phyloP scores from a whole-genome alignment of 2,113 vertebrate species.

The Falcunculus frontatus region DNA sequence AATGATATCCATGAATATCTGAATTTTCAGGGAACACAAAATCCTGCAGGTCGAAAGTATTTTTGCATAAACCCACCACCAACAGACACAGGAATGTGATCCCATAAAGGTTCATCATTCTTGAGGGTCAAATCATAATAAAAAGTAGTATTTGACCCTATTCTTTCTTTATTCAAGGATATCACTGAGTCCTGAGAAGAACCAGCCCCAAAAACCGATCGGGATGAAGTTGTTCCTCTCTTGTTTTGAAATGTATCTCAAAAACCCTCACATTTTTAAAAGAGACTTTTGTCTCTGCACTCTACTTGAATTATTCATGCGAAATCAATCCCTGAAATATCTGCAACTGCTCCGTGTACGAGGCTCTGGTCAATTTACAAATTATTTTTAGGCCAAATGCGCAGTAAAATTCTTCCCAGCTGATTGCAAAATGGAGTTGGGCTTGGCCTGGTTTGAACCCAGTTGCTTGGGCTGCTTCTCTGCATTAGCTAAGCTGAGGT shows the following conservation, averaged over 20 bases:
- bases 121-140: neutral
- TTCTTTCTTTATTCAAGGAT: neutral
- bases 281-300: slow-evolving; percentile 4
- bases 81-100: neutral
- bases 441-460: slow-evolving; percentile 38
- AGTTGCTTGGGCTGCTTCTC: neutral
- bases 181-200: neutral
- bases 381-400: slow-evolving; percentile 63
- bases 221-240: neutral
- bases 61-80: neutral
- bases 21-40: neutral
- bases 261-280: slow-evolving; percentile 22
- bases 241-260: neutral
- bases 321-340: slow-evolving; percentile 61
- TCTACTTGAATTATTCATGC: slow-evolving; percentile 51
- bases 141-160: neutral
- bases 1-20: neutral
- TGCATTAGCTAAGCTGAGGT: neutral
- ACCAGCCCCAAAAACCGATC: neutral
- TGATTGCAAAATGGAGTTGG: slow-evolving; percentile 26
- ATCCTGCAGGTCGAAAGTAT: neutral
- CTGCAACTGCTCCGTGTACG: neutral
- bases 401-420: slow-evolving; percentile 3
- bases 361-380: slow-evolving; percentile 37
- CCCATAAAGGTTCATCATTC: neutral